phyloP scores from a whole-genome alignment of 2,113 vertebrate genomes.

The Cynocephalus volans region DNA sequence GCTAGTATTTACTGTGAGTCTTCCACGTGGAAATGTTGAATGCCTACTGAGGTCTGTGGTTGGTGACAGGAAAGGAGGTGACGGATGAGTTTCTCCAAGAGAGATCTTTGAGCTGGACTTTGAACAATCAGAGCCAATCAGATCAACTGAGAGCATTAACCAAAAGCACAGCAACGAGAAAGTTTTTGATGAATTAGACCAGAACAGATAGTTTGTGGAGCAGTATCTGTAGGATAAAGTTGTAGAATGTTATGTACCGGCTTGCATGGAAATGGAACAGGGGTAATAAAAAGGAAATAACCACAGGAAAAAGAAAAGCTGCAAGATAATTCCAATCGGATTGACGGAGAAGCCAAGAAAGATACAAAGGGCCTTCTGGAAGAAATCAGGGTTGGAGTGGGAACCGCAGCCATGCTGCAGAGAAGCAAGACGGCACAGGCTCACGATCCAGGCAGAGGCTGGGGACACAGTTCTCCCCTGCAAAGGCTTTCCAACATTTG shows the following conservation, averaged over 20 bases:
- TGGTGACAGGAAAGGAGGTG: not conserved
- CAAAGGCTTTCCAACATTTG: not conserved
- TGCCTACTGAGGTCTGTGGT: not conserved
- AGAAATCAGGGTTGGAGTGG: not conserved
- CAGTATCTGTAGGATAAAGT: not conserved
- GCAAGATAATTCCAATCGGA: not conserved
- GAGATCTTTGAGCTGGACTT: not conserved
- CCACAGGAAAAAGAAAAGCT: not conserved
- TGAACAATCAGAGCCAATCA: not conserved
- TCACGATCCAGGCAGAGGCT: not conserved
- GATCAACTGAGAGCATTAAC: not conserved
- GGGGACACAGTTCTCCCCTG: not conserved
- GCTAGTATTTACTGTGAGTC: not conserved
- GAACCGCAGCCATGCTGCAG: not conserved
- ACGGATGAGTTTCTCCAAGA: not conserved
- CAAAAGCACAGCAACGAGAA: not conserved
- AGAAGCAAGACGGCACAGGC: not conserved
- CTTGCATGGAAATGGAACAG: not conserved
- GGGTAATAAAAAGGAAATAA: not conserved
- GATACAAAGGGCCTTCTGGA: not conserved
- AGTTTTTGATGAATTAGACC: not conserved
- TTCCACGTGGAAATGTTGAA: not conserved
- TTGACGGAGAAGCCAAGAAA: not conserved
- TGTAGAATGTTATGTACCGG: not conserved
- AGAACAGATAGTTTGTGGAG: not conserved